These are phyloP conservation scores for Delichon dasypus DNA, from an alignment of 2,797 vertebrate genomes.

Conservation along the genomic window DNA sequence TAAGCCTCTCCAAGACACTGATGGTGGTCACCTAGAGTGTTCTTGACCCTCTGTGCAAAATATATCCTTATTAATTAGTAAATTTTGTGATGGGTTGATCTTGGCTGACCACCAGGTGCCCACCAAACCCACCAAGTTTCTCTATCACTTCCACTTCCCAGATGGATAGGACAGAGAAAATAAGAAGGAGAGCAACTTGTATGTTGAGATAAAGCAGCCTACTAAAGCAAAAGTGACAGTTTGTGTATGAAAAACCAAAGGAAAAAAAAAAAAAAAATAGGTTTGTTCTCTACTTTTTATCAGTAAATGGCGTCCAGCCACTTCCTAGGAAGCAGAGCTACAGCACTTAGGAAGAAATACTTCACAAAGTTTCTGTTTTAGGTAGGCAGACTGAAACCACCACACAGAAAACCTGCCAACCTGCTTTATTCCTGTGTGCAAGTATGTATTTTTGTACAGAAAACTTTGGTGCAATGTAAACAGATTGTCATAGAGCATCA, in stretches of 20 bases:
- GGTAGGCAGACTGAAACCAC: neutral
- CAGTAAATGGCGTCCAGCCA: rapidly evolving
- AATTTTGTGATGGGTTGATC: neutral
- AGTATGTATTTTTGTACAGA: rapidly evolving
- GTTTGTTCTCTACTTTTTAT: neutral
- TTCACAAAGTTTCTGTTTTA: neutral
- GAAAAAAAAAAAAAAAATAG: too few relatives aligned
- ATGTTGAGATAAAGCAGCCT: neutral
- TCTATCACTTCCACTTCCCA: neutral
- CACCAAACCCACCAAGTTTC: neutral
- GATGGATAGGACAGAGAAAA: neutral
- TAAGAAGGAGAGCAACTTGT: neutral
- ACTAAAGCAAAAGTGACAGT: rapidly evolving
- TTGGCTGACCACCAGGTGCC: neutral
- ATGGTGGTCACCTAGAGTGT: neutral
- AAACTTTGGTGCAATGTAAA: neutral
- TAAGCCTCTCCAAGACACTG: neutral
- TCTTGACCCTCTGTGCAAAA: neutral
- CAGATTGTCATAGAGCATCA: neutral
- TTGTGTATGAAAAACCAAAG: neutral
- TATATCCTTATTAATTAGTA: neutral
- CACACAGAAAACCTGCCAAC: neutral
- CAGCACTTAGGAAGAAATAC: neutral
- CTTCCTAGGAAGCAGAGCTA: neutral
- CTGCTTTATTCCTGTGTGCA: neutral